Percentiles rank a stretch among this genome's conserved stretches.
phyloP scores from a whole-genome alignment of 1,140 invertebrate species.

The Thaumatotibia leucotreta region DNA sequence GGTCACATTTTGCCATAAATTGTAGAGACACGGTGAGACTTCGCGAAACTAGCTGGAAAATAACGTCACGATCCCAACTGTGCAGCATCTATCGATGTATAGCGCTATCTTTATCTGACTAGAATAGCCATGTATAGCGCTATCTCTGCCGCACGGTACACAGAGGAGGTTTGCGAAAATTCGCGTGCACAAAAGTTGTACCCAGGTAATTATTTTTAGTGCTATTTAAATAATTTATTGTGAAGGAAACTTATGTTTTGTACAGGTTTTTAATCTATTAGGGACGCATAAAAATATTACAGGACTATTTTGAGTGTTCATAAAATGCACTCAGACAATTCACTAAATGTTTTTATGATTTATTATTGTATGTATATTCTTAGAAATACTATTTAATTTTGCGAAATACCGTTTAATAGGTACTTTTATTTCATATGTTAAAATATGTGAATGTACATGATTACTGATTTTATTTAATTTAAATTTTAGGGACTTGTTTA shows the following conservation, averaged over 20 bases:
- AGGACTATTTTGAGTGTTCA: background rate
- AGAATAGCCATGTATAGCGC: background rate
- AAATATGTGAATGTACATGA: background rate
- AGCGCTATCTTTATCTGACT: background rate
- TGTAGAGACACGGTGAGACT: background rate
- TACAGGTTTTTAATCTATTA: constrained; percentile 13
- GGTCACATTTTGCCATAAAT: background rate
- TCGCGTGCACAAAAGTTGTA: constrained; percentile 10
- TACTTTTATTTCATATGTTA: background rate
- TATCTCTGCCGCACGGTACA: background rate
- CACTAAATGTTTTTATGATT: background rate
- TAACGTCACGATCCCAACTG: background rate
- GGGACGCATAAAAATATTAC: background rate
- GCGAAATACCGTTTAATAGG: background rate
- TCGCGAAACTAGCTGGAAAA: background rate
- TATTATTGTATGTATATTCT: no score
- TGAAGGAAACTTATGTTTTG: constrained; percentile 1
- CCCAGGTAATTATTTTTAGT: constrained; percentile 12
- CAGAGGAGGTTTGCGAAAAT: background rate
- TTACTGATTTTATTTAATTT: background rate
- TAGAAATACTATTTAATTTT: no score
- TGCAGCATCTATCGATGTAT: constrained; percentile 10
- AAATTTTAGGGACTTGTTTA: no score
- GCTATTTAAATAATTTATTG: constrained; percentile 12
- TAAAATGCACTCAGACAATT: background rate